Evolutionary conservation across 1,140 invertebrate species (phyloP).

Genomic region (Drosophila erecta): DNA sequence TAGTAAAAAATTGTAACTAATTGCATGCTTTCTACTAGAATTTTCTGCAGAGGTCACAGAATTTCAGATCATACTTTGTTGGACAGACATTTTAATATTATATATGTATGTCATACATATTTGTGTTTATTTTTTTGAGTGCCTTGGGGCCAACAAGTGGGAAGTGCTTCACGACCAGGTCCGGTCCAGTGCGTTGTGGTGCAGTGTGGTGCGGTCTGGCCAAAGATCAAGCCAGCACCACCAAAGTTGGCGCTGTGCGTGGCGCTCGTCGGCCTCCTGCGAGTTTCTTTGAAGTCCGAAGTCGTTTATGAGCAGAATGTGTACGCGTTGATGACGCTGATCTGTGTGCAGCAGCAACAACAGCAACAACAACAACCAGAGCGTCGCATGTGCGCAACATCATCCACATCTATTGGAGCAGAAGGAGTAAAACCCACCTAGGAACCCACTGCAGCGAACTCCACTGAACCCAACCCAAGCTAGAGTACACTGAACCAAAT

Average conservation of each 20-base stretch:
- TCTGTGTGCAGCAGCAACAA: slow-evolving; percentile 52
- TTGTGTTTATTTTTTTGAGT: slow-evolving; percentile 9
- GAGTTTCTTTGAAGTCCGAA: slow-evolving; percentile 69
- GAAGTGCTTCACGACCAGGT: slow-evolving; percentile 52
- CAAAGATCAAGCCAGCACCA: slow-evolving; percentile 75
- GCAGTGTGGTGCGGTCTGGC: slow-evolving; percentile 20
- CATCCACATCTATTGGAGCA: slow-evolving; percentile 74
- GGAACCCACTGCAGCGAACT: slow-evolving; percentile 56
- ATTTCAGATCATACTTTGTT: too few species aligned
- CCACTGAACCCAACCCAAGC: slow-evolving; percentile 49
- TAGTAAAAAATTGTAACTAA: too few species aligned
- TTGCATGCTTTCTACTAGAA: too few species aligned
- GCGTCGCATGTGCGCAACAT: slow-evolving; percentile 65
- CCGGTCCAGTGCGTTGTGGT: slow-evolving; percentile 9
- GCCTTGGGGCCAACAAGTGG: slow-evolving; percentile 68
- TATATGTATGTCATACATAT: too few species aligned
- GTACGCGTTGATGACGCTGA: slow-evolving; percentile 75
- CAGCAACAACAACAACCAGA: slow-evolving; percentile 44
- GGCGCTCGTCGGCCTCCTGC: slow-evolving; percentile 61
- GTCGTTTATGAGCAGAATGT: slow-evolving; percentile 70
- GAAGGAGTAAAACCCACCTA: slow-evolving; percentile 68
- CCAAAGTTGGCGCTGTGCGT: slow-evolving; percentile 73
- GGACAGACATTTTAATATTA: too few species aligned
- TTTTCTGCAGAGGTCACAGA: too few species aligned
- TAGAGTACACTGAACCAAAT: neutral